Percentiles rank a stretch among this genome's conserved stretches.
phyloP scores from a whole-genome alignment of 2,113 vertebrate genomes.

The Apteryx mantelli region DNA sequence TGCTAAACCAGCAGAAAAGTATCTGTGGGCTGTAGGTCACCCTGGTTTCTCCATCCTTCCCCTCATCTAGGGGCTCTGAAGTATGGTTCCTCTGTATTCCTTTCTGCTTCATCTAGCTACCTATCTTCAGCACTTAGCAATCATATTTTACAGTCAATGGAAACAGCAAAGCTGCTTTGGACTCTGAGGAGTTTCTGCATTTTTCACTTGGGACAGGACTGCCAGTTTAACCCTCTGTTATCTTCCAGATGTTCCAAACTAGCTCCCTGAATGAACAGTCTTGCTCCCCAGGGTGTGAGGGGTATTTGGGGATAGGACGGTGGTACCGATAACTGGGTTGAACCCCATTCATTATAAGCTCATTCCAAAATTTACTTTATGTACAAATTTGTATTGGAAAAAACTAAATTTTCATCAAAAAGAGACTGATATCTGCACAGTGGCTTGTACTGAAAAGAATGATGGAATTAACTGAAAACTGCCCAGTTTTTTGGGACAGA shows the following conservation, averaged over 20 bases:
- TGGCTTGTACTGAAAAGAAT: neutral
- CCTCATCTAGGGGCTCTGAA: neutral
- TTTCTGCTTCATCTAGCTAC: neutral
- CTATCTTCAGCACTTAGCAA: neutral
- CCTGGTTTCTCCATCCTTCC: neutral
- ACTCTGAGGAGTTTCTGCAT: neutral
- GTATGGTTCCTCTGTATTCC: neutral
- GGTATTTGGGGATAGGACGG: neutral
- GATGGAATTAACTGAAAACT: neutral
- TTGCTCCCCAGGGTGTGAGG: neutral
- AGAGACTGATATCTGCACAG: neutral
- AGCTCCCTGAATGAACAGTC: neutral
- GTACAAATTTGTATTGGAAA: neutral
- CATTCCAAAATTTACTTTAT: neutral
- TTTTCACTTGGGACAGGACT: neutral
- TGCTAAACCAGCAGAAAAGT: neutral
- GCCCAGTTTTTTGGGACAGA: neutral
- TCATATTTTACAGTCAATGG: slow-evolving; percentile 13
- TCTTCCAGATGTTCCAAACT: neutral
- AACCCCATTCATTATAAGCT: neutral
- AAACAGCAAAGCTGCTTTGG: neutral
- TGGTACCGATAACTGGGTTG: neutral
- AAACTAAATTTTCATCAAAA: neutral
- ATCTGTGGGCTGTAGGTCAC: neutral
- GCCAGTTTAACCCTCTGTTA: neutral